Conservation (phyloP, 2,888 invertebrate genomes). For the Halocaridina rubra region DNA sequence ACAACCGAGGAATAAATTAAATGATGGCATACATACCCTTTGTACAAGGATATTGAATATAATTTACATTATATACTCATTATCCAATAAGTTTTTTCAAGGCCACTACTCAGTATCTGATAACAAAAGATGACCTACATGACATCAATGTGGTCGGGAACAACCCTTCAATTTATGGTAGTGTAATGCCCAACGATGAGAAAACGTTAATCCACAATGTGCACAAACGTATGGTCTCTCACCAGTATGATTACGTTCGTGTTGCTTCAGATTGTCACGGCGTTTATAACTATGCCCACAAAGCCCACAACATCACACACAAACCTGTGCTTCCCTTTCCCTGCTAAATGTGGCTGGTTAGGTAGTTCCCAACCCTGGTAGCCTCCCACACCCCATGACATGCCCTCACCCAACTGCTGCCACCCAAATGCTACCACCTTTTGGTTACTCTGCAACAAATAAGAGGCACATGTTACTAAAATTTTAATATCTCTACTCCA, state of each 20-base stretch:
- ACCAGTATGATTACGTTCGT: slow-evolving; percentile 44
- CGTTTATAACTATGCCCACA: slow-evolving; percentile 56
- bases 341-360: slow-evolving; percentile 4
- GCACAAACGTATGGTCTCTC: slow-evolving; percentile 46
- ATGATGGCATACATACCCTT: too few relatives aligned
- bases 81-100: too few relatives aligned
- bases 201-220: slow-evolving; percentile 50
- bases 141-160: slow-evolving; percentile 12
- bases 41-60: too few relatives aligned
- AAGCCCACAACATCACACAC: slow-evolving; percentile 48
- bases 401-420: slow-evolving; percentile 55
- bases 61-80: too few relatives aligned
- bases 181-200: slow-evolving; percentile 56
- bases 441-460: slow-evolving; percentile 50
- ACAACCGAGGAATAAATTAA: too few relatives aligned
- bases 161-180: slow-evolving; percentile 47
- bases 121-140: background rate
- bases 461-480: slow-evolving; percentile 45
- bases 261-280: slow-evolving; percentile 47
- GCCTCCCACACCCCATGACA: slow-evolving; percentile 45
- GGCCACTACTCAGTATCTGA: background rate
- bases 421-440: slow-evolving; percentile 50
- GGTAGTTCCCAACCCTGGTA: slow-evolving; percentile 40
- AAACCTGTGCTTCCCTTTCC: slow-evolving; percentile 44
- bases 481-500: too few relatives aligned